Conservation (phyloP, 2,113 vertebrate genomes). For the zebrafish (Danio rerio) region GRCz12tu NC_133195.1:34525501-34526000, state of each 20-base stretch:
- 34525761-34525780: background rate
- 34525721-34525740: background rate
- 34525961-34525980: background rate
- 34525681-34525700: conserved; percentile 9
- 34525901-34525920: background rate
- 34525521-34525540: background rate
- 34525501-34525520: conserved; percentile 20
- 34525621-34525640: conserved; percentile 24
- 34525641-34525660: conserved; percentile 16
- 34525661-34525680: conserved; percentile 7
- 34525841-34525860: no score
- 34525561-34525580: background rate
- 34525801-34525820: background rate
- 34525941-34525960: background rate
- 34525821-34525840: background rate
- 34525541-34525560: background rate
- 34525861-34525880: background rate
- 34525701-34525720: background rate
- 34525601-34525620: conserved; percentile 25
- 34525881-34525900: background rate
- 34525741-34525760: background rate
- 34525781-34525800: conserved; percentile 16
- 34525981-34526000: background rate
- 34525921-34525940: background rate
- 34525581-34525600: background rate